Base-by-base conservation (phyloP, 2,113 vertebrate genomes). In the Agapornis roseicollis region DNA sequence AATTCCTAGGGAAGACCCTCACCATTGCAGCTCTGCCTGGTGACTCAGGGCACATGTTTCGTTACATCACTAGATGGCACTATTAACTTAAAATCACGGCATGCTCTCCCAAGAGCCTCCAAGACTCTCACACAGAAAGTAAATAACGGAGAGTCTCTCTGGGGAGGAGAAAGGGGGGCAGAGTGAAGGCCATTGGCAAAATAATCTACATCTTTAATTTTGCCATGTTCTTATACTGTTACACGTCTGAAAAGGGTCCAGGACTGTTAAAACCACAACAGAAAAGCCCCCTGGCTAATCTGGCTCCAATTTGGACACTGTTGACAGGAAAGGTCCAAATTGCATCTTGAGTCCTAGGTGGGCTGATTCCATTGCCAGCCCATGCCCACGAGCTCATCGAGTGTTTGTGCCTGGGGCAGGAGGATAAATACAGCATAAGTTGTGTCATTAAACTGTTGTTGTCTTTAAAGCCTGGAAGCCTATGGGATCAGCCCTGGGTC, bases 21-120 rank as follows among this genome's bases (percentile, higher is more conserved):
- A 79, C 61, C 20, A 2, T 11, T 22, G 42, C 22, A 64, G 20
- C 14, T 44, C 50, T 80, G 39, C 22, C 53, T 23, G 24, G 15
- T 12, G 60, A 2, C 17, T 66, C 35, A 19, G 37, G 11, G 28
- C 37, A 13, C 25, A 1, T 15, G 29, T 39, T 35, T 33, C 42
- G 5, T 46, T 27, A 0, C 7, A 73, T 39, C 97, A 85, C 89
- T 96, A 97, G 97, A 86, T 96, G 97, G 95, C 78, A 88, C 85
- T 94, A 35, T 92, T 80, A 95, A 90, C 89, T 86, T 65, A 92
- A 83, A 89, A 78, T 82, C 50, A 23, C 1, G 13, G 6, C 42
- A 9, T 8, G 2, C 5, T 22, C 46, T 31, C 12, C 28, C 13
- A 3, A 7, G 2, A 61, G 13, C 35, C 8, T 44, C 13, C 13